Evolutionary conservation across 2,797 vertebrate species (phyloP), one percentile per base, ranked within the genome.

Genomic region (Austrolebias charrua): DNA sequence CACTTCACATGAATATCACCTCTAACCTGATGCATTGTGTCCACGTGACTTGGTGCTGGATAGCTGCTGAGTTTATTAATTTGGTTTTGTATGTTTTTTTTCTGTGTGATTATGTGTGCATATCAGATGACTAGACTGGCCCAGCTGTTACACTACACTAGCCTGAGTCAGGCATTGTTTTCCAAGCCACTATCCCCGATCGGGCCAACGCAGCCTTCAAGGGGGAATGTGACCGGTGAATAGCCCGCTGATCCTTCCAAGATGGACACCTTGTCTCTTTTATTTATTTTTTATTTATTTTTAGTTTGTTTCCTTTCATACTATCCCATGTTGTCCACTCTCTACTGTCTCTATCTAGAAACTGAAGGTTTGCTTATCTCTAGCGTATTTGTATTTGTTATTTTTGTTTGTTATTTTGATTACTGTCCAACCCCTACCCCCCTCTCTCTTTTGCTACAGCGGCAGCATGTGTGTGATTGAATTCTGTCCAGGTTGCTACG

Each of bases 51-150:
- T 96, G 86, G 94, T 93, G 88, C 90, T 95, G 93, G 95, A 95
- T 96, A 93, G 95, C 95, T 96, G 96, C 95, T 96, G 95, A 96
- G 88, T 92, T 95, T 96, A 98, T 98, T 98, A 98, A 98, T 99
- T 98, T 98, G 96, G 96, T 97, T 98, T 94, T 98, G 95, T 99
- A 98, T 98, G 96, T 99, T 94, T 94, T 46, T n/a, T 98, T 98
- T 98, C 94, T 98, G 95, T 99, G 95, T 99, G 96, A 98, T 98
- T 98, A 98, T 99, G 94, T 99, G 96, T 99, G 97, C 97, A 99
- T 98, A 99, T 98, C 96, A 98, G 97, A 99, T 99, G 95, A 98
- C 96, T 98, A 98, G 96, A 95, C 95, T 98, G 96, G 96, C 95
- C 96, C 95, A 96, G 96, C 96, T 94, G 96, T 96, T 96, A 96